phyloP scores from a whole-genome alignment of 1,140 invertebrate species.

The Stegodyphus mimosarum region DNA sequence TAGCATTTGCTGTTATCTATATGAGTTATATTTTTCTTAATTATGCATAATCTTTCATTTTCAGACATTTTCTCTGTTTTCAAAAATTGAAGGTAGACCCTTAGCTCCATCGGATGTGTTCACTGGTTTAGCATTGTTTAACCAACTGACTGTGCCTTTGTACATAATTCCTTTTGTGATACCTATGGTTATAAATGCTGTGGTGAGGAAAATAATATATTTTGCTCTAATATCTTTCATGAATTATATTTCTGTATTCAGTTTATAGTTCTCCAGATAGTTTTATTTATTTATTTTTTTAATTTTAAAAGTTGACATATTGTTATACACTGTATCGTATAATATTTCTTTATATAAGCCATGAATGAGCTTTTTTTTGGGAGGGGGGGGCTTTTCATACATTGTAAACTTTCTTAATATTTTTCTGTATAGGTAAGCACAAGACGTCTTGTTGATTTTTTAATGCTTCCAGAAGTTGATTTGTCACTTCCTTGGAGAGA shows the following conservation, averaged over 20 bases:
- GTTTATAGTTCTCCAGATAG: too few species aligned
- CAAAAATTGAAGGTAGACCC: conserved; percentile 67
- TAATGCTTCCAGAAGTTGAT: conserved; percentile 76
- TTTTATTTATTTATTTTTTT: too few species aligned
- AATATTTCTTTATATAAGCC: too few species aligned
- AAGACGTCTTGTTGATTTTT: conserved; percentile 76
- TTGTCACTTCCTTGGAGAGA: conserved; percentile 59
- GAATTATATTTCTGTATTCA: too few species aligned
- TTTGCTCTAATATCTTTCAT: too few species aligned
- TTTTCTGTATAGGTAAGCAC: conserved; percentile 73
- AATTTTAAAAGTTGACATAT: too few species aligned
- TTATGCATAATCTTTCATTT: conserved; percentile 62
- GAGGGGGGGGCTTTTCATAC: too few species aligned
- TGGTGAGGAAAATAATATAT: conserved; percentile 72
- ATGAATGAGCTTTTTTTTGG: too few species aligned
- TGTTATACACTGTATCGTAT: too few species aligned
- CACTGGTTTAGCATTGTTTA: conserved; percentile 81
- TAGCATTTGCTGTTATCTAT: neutral
- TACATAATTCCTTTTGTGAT: conserved; percentile 83
- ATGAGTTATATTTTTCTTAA: neutral
- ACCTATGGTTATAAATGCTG: conserved; percentile 80
- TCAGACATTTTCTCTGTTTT: conserved; percentile 71
- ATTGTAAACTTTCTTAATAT: too few species aligned
- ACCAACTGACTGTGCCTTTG: conserved; percentile 81
- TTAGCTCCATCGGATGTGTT: conserved; percentile 80